phyloP scores from a whole-genome alignment of 2,888 invertebrate species.

The Sminthurinus aureus region DNA sequence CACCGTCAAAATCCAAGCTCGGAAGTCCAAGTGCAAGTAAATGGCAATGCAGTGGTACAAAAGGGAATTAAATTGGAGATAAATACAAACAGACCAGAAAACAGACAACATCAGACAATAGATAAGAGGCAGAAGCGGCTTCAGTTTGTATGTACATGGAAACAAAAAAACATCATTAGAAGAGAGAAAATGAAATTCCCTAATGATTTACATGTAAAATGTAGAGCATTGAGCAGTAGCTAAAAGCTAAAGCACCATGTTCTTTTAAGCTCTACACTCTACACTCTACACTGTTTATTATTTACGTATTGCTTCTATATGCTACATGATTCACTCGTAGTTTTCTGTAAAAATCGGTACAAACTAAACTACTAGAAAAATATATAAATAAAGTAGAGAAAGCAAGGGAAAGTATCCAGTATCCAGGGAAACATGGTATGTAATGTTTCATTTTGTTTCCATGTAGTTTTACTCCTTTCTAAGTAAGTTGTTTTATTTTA shows the following conservation, averaged over 20 bases:
- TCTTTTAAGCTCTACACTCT: no score
- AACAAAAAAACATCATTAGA: slow-evolving; percentile 14
- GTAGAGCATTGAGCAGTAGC: not conserved
- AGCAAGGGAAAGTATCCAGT: not conserved
- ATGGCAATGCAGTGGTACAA: no score
- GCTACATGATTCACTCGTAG: not conserved
- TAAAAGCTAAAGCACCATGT: no score
- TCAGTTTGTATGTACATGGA: not conserved
- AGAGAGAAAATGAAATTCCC: not conserved
- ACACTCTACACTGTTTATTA: no score
- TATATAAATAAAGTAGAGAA: not conserved
- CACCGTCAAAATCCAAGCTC: not conserved
- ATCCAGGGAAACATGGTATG: slow-evolving; percentile 7
- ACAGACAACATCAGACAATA: no score
- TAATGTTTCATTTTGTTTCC: slow-evolving; percentile 10
- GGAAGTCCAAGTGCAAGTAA: not conserved
- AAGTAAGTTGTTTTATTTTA: not conserved
- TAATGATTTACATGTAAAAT: not conserved
- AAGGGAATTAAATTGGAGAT: no score
- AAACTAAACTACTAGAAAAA: not conserved
- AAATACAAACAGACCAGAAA: no score
- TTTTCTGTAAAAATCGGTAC: not conserved
- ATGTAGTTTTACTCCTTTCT: not conserved
- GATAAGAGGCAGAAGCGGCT: no score
- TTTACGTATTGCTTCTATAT: no score